Base-by-base conservation (phyloP, 2,113 vertebrate species). In the Psilopsiagon aymara region DNA sequence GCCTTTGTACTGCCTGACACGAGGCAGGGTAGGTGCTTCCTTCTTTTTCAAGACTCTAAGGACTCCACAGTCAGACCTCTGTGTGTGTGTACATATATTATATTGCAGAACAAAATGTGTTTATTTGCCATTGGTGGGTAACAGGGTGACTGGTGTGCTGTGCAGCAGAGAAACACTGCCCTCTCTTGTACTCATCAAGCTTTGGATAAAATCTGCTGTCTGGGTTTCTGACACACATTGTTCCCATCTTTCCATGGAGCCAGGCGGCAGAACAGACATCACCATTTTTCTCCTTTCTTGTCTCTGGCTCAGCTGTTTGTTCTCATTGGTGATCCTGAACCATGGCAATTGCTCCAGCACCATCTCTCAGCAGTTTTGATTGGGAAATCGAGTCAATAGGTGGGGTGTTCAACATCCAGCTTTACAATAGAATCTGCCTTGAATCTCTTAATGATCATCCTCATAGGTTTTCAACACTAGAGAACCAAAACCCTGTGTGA, bases 51-150 rank as follows among this genome's bases (percentile, higher is more conserved):
- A 4, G 59, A 2, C 24, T 1, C 7, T 9, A 4, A 64, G 29
- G 67, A 35, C 5, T 35, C 4, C 0, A 3, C 49, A 9, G 0
- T 77, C 46, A 10, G 49, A n/a, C 13, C 7, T 37, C 2, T 37
- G 1, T 44, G 46, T 28, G 35, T 37, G 17, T 41, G 1, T 52
- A 15, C 47, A 3, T 82, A 16, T 47, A 28, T 44, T 27, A 21
- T 27, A 37, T 31, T 19, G 7, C 16, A 24, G 75, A 62, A 85
- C 4, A 31, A 62, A 85, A 63, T 25, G 29, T 63, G 6, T 47
- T 39, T 33, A 6, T n/a, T 62, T 91, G 51, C 31, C 4, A 1
- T 29, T 24, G n/a, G 6, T 0, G 9, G 20, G 14, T 51, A 35
- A 47, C 33, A 21, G 44, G 44, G 37, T 33, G 21, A 24, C 24